These are phyloP conservation scores for Trypoxylus dichotomus DNA, from an alignment of 1,140 invertebrate species.

Conservation along the genomic window DNA sequence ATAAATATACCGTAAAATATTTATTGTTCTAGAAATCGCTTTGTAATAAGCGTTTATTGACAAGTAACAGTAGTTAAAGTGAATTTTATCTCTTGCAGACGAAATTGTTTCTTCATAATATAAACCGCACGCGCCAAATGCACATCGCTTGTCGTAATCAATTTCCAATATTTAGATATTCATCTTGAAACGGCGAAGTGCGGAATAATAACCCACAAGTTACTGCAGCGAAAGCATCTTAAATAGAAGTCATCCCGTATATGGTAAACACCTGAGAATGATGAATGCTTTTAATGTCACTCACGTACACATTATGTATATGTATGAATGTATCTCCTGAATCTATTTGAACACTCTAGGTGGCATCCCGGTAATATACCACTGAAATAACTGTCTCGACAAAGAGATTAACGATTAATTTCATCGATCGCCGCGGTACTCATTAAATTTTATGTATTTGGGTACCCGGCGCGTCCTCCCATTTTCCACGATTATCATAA, in stretches of 20 bases:
- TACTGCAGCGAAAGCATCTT: neutral
- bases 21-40: too few relatives aligned
- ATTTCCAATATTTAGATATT: too few relatives aligned
- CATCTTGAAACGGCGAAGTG: neutral
- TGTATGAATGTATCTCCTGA: neutral
- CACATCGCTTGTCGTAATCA: too few relatives aligned
- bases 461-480: neutral
- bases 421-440: neutral
- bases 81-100: too few relatives aligned
- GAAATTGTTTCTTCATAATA: too few relatives aligned
- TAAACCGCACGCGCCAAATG: too few relatives aligned
- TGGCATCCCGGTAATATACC: neutral
- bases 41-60: too few relatives aligned
- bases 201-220: neutral
- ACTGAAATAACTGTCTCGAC: neutral
- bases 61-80: too few relatives aligned
- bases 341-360: neutral
- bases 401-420: neutral
- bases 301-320: neutral
- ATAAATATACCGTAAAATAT: too few relatives aligned
- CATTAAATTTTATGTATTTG: slow-evolving; percentile 1
- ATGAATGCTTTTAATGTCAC: neutral
- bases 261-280: neutral
- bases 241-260: neutral
- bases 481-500: slow-evolving; percentile 4